Percentiles rank a stretch among this genome's conserved stretches.
phyloP scores from a whole-genome alignment of 2,888 invertebrate species.

The Melinopterus prodromus region DNA sequence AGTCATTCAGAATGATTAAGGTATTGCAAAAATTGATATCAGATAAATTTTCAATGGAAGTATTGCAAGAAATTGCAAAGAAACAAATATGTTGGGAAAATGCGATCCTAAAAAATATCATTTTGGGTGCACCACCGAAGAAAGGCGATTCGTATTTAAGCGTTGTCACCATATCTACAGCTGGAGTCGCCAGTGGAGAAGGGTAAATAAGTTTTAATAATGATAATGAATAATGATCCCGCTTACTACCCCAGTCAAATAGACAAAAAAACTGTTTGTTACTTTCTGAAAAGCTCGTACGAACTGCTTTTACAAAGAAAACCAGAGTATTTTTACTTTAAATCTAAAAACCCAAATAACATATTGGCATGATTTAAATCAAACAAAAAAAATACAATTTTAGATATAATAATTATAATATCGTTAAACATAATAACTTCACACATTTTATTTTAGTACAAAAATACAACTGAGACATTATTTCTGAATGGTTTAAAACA shows the following conservation, averaged over 20 bases:
- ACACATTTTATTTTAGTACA: background rate
- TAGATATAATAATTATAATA: background rate
- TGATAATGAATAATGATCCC: too few species aligned
- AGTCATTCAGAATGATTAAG: slow-evolving; percentile 13
- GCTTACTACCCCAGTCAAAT: too few species aligned
- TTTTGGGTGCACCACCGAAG: slow-evolving; percentile 59
- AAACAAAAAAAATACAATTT: background rate
- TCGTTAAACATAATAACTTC: too few species aligned
- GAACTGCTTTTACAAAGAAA: background rate
- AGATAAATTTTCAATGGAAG: slow-evolving; percentile 44
- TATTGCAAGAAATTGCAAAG: slow-evolving; percentile 45
- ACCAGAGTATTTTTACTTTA: background rate
- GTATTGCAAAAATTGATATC: slow-evolving; percentile 43
- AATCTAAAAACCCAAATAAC: background rate
- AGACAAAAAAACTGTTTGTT: too few species aligned
- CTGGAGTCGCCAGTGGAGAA: slow-evolving; percentile 60
- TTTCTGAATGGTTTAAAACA: background rate
- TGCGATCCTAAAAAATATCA: slow-evolving; percentile 58
- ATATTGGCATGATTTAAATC: background rate
- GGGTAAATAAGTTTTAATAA: slow-evolving; percentile 33
- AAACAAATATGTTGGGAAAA: slow-evolving; percentile 43
- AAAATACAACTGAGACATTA: background rate
- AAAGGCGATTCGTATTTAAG: slow-evolving; percentile 79
- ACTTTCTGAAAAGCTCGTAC: too few species aligned
- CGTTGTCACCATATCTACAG: slow-evolving; percentile 67